Base-by-base conservation (phyloP, 2,797 vertebrate genomes). In the Sphenopsis melanotis region DNA sequence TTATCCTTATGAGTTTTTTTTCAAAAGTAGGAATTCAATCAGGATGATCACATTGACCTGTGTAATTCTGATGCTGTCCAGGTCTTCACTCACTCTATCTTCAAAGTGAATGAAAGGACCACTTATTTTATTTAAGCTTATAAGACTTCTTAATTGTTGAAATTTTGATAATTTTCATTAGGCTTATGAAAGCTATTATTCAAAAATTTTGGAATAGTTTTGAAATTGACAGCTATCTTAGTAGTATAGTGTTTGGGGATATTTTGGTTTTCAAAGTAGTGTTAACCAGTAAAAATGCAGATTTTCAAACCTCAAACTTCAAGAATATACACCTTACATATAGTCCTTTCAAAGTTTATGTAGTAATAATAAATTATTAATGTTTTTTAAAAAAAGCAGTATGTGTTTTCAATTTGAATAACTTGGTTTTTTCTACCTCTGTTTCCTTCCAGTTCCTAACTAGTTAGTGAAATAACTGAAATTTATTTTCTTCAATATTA, bases 401-500 rank as follows among this genome's bases (percentile, higher is more conserved):
- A 11, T 1, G 3, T 41, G 3, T 36, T 92, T 82, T 89, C 14
- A 47, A 12, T 72, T 87, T 80, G 9, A 79, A 42, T n/a, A 14
- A 61, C 16, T 47, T 11, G 0, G 14, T 49, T 79, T 78, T 82
- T 32, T 71, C 68, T 84, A 52, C 10, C 6, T 44, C 3, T 39
- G 22, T 56, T 37, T 57, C 47, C 27, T 82, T 82, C 18, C 6
- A 36, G 5, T 47, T 95, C 32, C 74, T 72, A 76, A 36, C 1
- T 49, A 60, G 10, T 20, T 83, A 74, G 63, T 78, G 49, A 81
- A 95, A 59, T 44, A 94, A 23, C 3, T 27, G 15, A 75, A 65
- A 91, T 68, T 75, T 68, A 60, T 81, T 88, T 95, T 64, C 16
- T 46, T 78, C 71, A 46, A n/a, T 90, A 53, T 46, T 57, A 56